These are phyloP conservation scores for Centropyge bicolor DNA, from an alignment of 2,797 vertebrate species.

Conservation along the genomic window DNA sequence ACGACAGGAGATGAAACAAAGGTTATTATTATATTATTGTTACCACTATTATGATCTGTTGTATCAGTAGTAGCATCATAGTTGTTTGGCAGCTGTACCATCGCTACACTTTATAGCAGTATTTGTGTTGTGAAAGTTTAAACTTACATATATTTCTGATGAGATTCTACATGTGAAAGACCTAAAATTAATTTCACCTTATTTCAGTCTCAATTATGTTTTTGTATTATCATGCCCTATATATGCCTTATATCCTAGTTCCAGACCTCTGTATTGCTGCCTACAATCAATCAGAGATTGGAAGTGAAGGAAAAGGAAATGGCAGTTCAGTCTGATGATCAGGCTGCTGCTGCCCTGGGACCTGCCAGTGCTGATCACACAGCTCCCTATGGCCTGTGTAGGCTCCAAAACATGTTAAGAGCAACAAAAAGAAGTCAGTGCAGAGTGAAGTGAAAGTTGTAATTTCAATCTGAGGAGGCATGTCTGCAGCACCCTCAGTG, in stretches of 20 bases:
- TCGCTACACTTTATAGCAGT: too few relatives aligned
- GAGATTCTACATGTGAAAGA: background rate
- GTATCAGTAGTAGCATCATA: background rate
- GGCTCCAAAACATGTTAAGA: background rate
- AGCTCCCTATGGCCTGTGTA: too few relatives aligned
- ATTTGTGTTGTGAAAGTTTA: background rate
- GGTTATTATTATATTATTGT: background rate
- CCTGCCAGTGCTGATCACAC: background rate
- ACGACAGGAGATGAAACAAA: conserved; percentile 12
- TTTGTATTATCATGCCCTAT: background rate
- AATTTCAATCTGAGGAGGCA: conserved; percentile 2
- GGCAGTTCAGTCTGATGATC: background rate
- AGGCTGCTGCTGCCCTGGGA: background rate
- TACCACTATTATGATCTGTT: background rate
- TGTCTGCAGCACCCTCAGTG: background rate
- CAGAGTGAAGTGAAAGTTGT: background rate
- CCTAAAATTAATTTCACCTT: background rate
- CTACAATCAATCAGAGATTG: background rate
- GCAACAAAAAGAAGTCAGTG: background rate
- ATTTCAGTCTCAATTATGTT: background rate
- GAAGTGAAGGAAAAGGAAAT: conserved; percentile 1
- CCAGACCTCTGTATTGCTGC: background rate
- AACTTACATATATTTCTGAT: background rate
- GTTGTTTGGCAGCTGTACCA: background rate
- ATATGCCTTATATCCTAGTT: background rate